Evolutionary conservation across 2,888 invertebrate species (phyloP).

Genomic region (Poecilus cupreus): DNA sequence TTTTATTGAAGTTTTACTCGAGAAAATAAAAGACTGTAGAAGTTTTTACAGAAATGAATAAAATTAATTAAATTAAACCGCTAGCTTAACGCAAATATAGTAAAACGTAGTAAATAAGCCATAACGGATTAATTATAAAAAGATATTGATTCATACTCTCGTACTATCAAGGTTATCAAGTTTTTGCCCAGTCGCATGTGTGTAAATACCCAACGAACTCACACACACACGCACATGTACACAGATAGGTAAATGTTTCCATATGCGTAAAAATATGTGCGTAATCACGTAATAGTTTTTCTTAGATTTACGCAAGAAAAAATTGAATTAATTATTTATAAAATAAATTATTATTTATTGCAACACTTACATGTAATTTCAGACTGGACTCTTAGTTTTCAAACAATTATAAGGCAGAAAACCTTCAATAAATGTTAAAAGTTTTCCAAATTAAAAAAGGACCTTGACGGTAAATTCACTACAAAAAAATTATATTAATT

Average conservation of each 20-base stretch:
- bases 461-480: neutral
- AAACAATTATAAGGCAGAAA: neutral
- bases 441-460: neutral
- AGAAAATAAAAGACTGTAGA: too few species aligned
- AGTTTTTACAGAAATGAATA: too few species aligned
- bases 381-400: neutral
- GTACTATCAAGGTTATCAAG: constrained; percentile 6
- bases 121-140: neutral
- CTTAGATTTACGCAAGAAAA: neutral
- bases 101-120: neutral
- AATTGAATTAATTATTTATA: neutral
- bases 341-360: neutral
- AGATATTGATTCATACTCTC: neutral
- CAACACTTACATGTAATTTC: neutral
- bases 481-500: neutral
- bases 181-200: neutral
- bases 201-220: neutral
- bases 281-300: neutral
- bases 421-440: neutral
- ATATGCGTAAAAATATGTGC: neutral
- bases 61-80: too few species aligned
- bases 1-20: too few species aligned
- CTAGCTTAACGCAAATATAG: neutral
- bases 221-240: neutral
- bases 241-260: neutral